Evolutionary conservation across 2,888 invertebrate species (phyloP).

Genomic region (Drosophila greeni): DNA sequence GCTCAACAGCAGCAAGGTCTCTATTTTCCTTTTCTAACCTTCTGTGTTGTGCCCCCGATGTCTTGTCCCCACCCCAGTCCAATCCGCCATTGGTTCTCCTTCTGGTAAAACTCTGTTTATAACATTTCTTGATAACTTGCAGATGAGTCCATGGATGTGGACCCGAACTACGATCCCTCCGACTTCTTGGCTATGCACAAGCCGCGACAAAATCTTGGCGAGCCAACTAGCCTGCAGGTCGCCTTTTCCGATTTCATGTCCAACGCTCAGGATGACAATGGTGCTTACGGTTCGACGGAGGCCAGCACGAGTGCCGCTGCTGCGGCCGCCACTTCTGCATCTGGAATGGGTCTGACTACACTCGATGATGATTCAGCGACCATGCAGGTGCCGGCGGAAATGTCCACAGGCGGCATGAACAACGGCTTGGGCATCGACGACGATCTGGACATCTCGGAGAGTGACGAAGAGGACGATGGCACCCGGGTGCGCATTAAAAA

Average conservation of each 20-base stretch:
- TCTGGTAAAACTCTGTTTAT: background rate
- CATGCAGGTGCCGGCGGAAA: constrained; percentile 59
- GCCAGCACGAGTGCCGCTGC: constrained; percentile 54
- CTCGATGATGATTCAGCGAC: constrained; percentile 24
- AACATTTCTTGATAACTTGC: constrained; percentile 30
- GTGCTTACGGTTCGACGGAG: constrained; percentile 52
- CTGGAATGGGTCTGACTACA: constrained; percentile 13
- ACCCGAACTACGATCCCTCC: constrained; percentile 91
- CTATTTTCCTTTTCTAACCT: constrained; percentile 42
- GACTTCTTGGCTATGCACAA: constrained; percentile 85
- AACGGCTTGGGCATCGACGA: constrained; percentile 85
- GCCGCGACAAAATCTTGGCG: constrained; percentile 55
- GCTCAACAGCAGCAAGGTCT: constrained; percentile 79
- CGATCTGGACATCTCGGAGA: constrained; percentile 88
- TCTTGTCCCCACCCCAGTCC: constrained; percentile 14
- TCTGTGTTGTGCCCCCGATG: constrained; percentile 42
- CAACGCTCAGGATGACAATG: constrained; percentile 62
- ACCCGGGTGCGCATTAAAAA: constrained; percentile 58
- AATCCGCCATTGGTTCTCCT: background rate
- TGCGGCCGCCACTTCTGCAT: constrained; percentile 19
- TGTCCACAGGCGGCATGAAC: constrained; percentile 76
- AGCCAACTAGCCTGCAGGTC: constrained; percentile 43
- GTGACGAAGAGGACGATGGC: constrained; percentile 81
- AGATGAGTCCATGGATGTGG: constrained; percentile 87
- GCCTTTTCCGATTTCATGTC: constrained; percentile 63